Evolutionary conservation across 2,888 invertebrate species (phyloP), one percentile per base, ranked within the genome.

Genomic region (Dryobota labecula): DNA sequence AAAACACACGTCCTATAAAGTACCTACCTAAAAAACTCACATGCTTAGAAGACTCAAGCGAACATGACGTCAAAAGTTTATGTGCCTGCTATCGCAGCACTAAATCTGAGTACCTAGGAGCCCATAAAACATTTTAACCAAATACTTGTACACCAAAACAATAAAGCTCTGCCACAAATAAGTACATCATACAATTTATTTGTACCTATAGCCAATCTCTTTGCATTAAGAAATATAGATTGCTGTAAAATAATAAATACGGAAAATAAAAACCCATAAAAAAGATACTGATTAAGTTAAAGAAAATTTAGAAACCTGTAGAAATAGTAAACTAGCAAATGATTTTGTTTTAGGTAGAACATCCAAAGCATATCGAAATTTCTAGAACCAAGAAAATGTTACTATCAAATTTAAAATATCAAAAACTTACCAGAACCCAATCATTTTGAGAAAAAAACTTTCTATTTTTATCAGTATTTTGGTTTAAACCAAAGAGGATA

Each of bases 71-170:
- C 70, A 70, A 38, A 56, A 41, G 11, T 64, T 72, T 71, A 75
- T 80, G 43, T 49, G 33, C 49, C 45, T n/a, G 18, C 20, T 76
- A 83, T 81, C 81, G 11, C 20, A 36, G 56, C 51, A 67, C 53
- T 83, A 61, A 72, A 83, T 80, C 72, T 83, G 41, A 53, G 47
- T 69, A 72, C 68, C 67, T 45, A 53, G 70, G 38, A 70, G 61
- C 7, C 30, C 30, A 71, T 83, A 81, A 79, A 81, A 80, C 38
- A 30, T 27, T 65, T 43, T 38, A 53, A 61, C 45, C 57, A 49
- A 15, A 56, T 27, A 15, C 27, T 66, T 60, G 45, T 64, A 73
- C 38, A 60, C 43, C 43, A 66, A 69, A 69, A 73, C 58, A 63
- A 80, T 79, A 83, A 82, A 73, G 30, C n/a, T 63, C 2, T 57